phyloP scores from a whole-genome alignment of 2,797 vertebrate species.

The Pipistrellus pipistrellus region DNA sequence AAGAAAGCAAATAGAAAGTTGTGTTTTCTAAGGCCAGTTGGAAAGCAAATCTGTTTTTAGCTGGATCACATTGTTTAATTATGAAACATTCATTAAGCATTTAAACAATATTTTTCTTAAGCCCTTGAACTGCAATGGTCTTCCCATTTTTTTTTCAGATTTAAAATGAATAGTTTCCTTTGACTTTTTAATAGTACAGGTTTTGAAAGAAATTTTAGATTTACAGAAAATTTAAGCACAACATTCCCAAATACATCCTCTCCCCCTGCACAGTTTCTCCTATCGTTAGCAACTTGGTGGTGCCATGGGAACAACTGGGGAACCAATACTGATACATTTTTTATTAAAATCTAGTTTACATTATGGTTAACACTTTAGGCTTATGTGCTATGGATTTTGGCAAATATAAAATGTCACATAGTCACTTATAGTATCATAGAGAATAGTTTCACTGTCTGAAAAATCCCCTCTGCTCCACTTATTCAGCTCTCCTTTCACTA shows the following conservation, averaged over 20 bases:
- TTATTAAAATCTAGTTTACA: neutral
- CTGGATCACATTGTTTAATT: neutral
- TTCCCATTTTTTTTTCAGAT: neutral
- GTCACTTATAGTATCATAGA: neutral
- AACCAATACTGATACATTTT: neutral
- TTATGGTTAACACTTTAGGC: neutral
- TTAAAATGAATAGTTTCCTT: neutral
- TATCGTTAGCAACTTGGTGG: neutral
- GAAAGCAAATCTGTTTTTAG: neutral
- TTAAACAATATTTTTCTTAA: neutral
- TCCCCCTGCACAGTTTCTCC: neutral
- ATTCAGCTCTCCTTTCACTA: neutral
- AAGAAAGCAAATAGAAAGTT: neutral
- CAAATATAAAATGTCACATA: neutral
- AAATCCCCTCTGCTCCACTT: neutral
- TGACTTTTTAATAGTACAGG: neutral
- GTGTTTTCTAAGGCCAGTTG: neutral
- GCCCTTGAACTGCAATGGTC: neutral
- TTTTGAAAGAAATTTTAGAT: neutral
- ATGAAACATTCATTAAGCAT: neutral
- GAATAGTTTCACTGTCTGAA: too few relatives aligned
- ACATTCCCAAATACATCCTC: neutral
- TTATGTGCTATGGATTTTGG: neutral
- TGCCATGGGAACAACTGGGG: rapidly evolving
- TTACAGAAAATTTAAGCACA: neutral